Evolutionary conservation across 2,888 invertebrate species (phyloP).

Genomic region (Adelognathus sp.): DNA sequence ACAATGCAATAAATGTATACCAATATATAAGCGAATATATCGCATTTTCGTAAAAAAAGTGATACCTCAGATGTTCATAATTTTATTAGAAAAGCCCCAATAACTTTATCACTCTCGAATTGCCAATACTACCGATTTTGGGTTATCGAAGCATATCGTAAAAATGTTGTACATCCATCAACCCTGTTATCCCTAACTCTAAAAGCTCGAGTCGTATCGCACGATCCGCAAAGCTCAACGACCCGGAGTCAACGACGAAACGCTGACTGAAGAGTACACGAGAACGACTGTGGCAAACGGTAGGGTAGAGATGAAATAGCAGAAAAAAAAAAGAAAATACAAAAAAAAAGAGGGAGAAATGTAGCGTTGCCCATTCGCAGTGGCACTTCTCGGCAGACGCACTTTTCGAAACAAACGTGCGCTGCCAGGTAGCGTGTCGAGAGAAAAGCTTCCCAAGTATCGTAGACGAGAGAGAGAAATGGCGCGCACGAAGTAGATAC

Average conservation of each 20-base stretch:
- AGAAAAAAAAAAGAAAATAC: not conserved
- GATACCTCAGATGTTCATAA: no score
- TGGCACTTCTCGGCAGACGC: constrained; percentile 62
- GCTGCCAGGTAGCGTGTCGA: constrained; percentile 34
- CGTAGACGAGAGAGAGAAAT: constrained; percentile 49
- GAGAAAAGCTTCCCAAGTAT: no score
- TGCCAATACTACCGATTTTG: no score
- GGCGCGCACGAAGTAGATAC: constrained; percentile 7
- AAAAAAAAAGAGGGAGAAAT: not conserved
- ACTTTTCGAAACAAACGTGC: constrained; percentile 60
- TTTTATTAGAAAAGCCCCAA: no score
- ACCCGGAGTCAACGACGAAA: constrained; percentile 40
- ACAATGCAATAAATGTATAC: no score
- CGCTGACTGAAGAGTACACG: not conserved
- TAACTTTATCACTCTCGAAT: no score
- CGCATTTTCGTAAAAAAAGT: no score
- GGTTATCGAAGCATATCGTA: no score
- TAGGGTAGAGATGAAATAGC: not conserved
- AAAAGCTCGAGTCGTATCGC: not conserved
- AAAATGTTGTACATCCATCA: constrained; percentile 32
- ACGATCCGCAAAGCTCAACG: constrained; percentile 36
- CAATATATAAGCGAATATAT: no score
- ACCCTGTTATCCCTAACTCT: not conserved
- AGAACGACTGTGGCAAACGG: not conserved
- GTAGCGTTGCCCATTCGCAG: constrained; percentile 42